A percentile compares a stretch with the other conserved stretches of the same genome.
Evolutionary conservation across 1,140 invertebrate genomes (phyloP).

Genomic region (Platorchestia sp.): DNA sequence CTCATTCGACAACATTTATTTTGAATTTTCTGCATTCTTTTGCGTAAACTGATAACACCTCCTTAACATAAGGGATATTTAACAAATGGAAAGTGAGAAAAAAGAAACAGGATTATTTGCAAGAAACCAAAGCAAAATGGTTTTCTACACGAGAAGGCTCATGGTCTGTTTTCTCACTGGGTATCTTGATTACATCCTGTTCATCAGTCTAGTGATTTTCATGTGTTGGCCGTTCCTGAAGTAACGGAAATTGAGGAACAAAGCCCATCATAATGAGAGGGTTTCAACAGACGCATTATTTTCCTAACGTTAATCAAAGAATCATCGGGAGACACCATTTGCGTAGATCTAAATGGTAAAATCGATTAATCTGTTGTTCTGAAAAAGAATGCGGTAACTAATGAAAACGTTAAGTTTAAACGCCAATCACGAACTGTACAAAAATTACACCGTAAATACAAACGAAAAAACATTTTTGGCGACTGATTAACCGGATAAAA

Average conservation of each 20-base stretch:
- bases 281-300: neutral
- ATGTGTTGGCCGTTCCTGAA: neutral
- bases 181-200: neutral
- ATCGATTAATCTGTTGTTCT: neutral
- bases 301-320: neutral
- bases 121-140: no score
- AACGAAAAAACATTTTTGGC: neutral
- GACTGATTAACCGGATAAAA: neutral
- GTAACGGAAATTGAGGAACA: neutral
- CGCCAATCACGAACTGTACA: neutral
- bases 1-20: no score
- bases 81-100: neutral
- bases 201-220: neutral
- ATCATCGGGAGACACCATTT: neutral
- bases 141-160: neutral
- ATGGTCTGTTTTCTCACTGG: neutral
- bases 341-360: neutral
- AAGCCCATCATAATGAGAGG: neutral
- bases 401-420: neutral
- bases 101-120: no score
- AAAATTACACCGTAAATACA: neutral
- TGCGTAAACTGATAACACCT: no score
- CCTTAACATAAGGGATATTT: no score
- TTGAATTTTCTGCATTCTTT: no score
- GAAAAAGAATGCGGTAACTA: neutral